These are phyloP conservation scores for Ptychobarbus kaznakovi DNA, from an alignment of 2,797 vertebrate species.

Conservation along the genomic window DNA sequence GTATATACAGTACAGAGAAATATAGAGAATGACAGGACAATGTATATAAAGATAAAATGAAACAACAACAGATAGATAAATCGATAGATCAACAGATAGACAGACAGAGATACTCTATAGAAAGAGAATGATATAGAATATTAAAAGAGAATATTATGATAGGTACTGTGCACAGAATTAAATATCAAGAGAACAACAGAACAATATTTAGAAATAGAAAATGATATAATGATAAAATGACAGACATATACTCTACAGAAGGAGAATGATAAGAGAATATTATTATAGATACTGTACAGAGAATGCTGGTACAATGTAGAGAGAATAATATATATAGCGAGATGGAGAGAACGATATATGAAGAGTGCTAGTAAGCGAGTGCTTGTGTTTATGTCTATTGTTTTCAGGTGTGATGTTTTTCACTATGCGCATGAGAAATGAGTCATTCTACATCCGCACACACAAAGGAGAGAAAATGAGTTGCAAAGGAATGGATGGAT, in stretches of 20 bases:
- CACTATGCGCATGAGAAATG: not conserved
- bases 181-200: constrained; percentile 20
- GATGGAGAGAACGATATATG: not conserved
- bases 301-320: not conserved
- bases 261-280: not conserved
- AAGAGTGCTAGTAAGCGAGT: not conserved
- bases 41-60: constrained; percentile 58
- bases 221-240: not conserved
- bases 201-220: constrained; percentile 20
- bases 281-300: not conserved
- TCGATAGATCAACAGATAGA: not conserved
- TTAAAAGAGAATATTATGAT: not conserved
- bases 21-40: constrained; percentile 51
- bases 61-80: not conserved
- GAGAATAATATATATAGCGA: not conserved
- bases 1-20: constrained; percentile 60
- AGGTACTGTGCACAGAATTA: not conserved
- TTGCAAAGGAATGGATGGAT: not conserved
- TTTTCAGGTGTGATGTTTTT: constrained; percentile 4
- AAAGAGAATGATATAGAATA: no score
- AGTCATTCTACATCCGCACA: constrained; percentile 12
- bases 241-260: not conserved
- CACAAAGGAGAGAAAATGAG: not conserved
- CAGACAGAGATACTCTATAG: not conserved
- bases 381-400: constrained; percentile 12